Conservation (phyloP, 2,113 vertebrate species). For the Limanda limanda region DNA sequence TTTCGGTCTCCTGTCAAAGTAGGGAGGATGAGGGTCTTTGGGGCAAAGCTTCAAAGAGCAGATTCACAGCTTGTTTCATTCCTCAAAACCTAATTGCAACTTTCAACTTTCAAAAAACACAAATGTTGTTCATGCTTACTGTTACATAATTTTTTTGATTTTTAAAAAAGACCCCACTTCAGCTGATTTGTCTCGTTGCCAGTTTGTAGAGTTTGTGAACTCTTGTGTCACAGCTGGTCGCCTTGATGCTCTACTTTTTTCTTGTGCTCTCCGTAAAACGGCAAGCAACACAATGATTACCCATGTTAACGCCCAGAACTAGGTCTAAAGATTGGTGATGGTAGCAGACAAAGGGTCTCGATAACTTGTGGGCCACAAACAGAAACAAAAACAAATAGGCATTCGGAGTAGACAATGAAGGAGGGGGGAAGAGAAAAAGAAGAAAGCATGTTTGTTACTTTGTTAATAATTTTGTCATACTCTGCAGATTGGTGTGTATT, state of each 20-base stretch:
- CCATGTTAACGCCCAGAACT: conserved; percentile 48
- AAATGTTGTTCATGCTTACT: conserved; percentile 75
- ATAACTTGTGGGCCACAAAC: conserved; percentile 81
- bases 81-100: conserved; percentile 62
- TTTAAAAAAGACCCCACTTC: conserved; percentile 64
- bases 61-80: conserved; percentile 78
- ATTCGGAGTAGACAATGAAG: conserved; percentile 64
- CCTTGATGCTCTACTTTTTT: conserved; percentile 45
- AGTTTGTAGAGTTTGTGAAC: conserved; percentile 61
- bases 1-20: conserved; percentile 68
- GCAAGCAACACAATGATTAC: conserved; percentile 57
- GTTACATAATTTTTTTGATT: conserved; percentile 54
- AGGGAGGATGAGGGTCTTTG: conserved; percentile 74
- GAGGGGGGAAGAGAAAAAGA: conserved; percentile 80
- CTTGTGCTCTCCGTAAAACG: conserved; percentile 58
- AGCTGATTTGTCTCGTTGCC: conserved; percentile 63
- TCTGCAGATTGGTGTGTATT: conserved; percentile 87
- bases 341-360: conserved; percentile 63
- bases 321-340: conserved; percentile 69
- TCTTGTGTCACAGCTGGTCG: conserved; percentile 49
- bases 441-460: conserved; percentile 85
- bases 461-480: conserved; percentile 87
- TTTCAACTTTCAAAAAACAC: conserved; percentile 66
- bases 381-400: conserved; percentile 83
- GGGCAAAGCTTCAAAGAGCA: conserved; percentile 80